Percentiles rank a stretch among this genome's conserved stretches.
phyloP scores from a whole-genome alignment of 2,113 vertebrate species.

The Oryzias woworae region DNA sequence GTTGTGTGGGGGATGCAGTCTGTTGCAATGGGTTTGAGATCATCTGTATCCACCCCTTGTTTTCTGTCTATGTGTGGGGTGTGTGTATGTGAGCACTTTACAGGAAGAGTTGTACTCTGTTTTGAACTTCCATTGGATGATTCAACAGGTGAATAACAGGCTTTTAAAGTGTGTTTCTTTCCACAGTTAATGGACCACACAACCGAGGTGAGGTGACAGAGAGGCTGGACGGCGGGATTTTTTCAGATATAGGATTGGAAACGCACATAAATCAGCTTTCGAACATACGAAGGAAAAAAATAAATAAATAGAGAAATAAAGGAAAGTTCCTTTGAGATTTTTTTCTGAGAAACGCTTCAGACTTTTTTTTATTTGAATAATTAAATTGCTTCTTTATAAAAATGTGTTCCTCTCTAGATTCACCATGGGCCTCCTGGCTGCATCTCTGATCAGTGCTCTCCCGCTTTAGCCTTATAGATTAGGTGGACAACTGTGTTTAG shows the following conservation, averaged over 20 bases:
- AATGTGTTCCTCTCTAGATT: no score
- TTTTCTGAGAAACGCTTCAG: no score
- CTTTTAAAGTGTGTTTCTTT: constrained; percentile 37
- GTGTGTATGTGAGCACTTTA: constrained; percentile 21
- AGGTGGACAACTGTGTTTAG: no score
- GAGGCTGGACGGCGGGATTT: constrained; percentile 16
- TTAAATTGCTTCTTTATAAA: no score
- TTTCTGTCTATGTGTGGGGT: constrained; percentile 13
- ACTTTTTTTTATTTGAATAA: no score
- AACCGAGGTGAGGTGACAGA: constrained; percentile 24
- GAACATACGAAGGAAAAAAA: no score
- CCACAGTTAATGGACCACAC: constrained; percentile 37
- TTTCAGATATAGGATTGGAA: neutral
- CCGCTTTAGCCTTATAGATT: no score
- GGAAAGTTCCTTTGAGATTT: no score
- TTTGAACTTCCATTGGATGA: constrained; percentile 44
- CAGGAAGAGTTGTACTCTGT: constrained; percentile 32
- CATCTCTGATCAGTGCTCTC: no score
- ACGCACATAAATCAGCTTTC: constrained; percentile 8
- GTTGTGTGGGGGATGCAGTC: constrained; percentile 65
- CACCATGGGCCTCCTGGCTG: no score
- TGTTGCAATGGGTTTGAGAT: constrained; percentile 47
- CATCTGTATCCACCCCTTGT: constrained; percentile 41
- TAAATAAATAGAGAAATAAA: no score
- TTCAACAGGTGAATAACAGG: constrained; percentile 45